Evolutionary conservation across 2,888 invertebrate species (phyloP).

Genomic region (Lepidocyrtinus sp.): DNA sequence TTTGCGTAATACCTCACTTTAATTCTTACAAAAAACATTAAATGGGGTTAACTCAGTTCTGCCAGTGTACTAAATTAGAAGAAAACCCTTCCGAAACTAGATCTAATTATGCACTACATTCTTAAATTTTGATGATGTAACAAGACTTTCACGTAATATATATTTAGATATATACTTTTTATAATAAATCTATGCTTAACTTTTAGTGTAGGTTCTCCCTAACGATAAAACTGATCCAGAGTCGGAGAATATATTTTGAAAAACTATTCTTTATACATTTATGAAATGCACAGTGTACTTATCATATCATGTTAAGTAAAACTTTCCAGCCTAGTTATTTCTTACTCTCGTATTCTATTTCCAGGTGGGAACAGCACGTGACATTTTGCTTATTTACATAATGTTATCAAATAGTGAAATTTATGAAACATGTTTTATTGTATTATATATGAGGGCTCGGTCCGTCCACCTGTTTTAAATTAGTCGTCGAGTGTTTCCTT

Average conservation of each 20-base stretch:
- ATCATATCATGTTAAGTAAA: conserved; percentile 8
- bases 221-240: conserved; percentile 19
- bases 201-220: too few species aligned
- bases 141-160: background rate
- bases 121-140: conserved; percentile 6
- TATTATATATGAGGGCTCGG: conserved; percentile 46
- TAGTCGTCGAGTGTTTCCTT: too few species aligned
- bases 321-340: too few species aligned
- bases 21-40: too few species aligned
- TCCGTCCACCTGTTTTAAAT: conserved; percentile 50
- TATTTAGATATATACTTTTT: background rate
- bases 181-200: too few species aligned
- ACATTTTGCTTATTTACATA: conserved; percentile 28
- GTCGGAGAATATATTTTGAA: conserved; percentile 20
- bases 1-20: too few species aligned
- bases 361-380: conserved; percentile 61
- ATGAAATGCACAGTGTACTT: conserved; percentile 12
- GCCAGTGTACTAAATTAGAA: too few species aligned
- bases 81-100: too few species aligned
- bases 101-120: background rate
- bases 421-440: conserved; percentile 15
- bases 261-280: background rate
- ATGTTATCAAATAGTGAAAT: too few species aligned
- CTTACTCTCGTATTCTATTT: conserved; percentile 39
- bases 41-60: too few species aligned